phyloP scores from a whole-genome alignment of 2,113 vertebrate genomes.

The Sminthopsis crassicaudata region DNA sequence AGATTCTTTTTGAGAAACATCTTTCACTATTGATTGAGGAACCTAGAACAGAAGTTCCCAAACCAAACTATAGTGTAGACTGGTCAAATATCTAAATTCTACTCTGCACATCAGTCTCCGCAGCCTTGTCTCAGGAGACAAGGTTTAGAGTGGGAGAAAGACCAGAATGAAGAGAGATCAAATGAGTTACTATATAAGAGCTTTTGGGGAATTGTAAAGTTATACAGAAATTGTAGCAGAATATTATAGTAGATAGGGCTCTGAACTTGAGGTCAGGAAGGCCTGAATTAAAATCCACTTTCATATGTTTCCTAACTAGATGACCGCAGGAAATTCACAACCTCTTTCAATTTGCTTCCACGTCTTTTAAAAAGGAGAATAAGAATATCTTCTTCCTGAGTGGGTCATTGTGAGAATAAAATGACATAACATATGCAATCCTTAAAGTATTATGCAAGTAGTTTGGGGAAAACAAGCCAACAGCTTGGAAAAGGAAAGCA shows the following conservation, averaged over 20 bases:
- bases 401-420: not conserved
- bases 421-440: not conserved
- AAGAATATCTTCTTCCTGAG: not conserved
- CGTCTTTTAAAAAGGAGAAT: not conserved
- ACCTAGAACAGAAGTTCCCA: not conserved
- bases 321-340: not conserved
- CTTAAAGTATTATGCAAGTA: not conserved
- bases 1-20: not conserved
- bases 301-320: not conserved
- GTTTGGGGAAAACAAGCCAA: too few species aligned
- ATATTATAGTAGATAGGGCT: not conserved
- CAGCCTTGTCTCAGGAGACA: not conserved
- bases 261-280: not conserved
- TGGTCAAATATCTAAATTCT: not conserved
- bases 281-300: not conserved
- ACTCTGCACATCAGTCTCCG: not conserved
- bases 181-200: not conserved
- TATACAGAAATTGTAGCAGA: not conserved
- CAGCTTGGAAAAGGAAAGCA: too few species aligned
- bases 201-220: not conserved
- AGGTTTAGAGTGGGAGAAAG: not conserved
- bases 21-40: not conserved
- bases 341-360: not conserved
- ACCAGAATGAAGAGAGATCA: not conserved
- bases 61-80: not conserved